These are phyloP conservation scores for Zophobas morio DNA, from an alignment of 1,140 invertebrate genomes.

Conservation along the genomic window DNA sequence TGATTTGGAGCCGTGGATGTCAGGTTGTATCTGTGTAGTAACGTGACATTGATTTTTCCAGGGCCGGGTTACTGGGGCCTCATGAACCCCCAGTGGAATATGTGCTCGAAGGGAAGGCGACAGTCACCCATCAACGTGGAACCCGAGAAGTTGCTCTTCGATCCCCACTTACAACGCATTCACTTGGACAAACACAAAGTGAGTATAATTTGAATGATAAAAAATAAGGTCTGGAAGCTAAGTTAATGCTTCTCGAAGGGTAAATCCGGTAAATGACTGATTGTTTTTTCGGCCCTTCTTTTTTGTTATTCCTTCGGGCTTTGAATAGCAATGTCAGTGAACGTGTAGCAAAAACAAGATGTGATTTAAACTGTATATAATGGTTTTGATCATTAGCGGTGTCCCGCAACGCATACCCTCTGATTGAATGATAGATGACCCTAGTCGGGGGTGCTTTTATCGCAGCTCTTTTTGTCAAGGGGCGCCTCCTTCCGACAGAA, in stretches of 20 bases:
- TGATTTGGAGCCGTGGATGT: conserved; percentile 24
- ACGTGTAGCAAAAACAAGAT: conserved; percentile 45
- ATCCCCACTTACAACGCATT: conserved; percentile 90
- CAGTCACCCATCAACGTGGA: conserved; percentile 98
- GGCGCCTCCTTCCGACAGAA: conserved; percentile 18
- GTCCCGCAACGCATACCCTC: conserved; percentile 52
- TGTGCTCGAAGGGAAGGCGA: conserved; percentile 93
- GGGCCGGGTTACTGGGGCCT: conserved; percentile 97
- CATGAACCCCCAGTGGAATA: conserved; percentile 96
- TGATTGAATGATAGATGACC: conserved; percentile 62
- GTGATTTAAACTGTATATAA: conserved; percentile 58
- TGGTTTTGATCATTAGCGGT: conserved; percentile 63
- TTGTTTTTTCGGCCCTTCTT: conserved; percentile 43
- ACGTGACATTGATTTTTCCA: conserved; percentile 69
- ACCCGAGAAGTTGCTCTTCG: conserved; percentile 92
- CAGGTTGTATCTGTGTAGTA: background rate
- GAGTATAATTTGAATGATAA: conserved; percentile 59
- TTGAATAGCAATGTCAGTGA: conserved; percentile 47
- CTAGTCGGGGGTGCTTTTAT: conserved; percentile 39
- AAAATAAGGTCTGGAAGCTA: conserved; percentile 17
- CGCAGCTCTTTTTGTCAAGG: conserved; percentile 28
- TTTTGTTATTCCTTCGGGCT: conserved; percentile 45
- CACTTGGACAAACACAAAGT: conserved; percentile 94
- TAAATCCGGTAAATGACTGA: conserved; percentile 43
- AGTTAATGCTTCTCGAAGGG: conserved; percentile 20